Percentiles rank a stretch among this genome's conserved stretches.
Conservation (phyloP, 2,113 vertebrate genomes). For the Saccopteryx bilineata region DNA sequence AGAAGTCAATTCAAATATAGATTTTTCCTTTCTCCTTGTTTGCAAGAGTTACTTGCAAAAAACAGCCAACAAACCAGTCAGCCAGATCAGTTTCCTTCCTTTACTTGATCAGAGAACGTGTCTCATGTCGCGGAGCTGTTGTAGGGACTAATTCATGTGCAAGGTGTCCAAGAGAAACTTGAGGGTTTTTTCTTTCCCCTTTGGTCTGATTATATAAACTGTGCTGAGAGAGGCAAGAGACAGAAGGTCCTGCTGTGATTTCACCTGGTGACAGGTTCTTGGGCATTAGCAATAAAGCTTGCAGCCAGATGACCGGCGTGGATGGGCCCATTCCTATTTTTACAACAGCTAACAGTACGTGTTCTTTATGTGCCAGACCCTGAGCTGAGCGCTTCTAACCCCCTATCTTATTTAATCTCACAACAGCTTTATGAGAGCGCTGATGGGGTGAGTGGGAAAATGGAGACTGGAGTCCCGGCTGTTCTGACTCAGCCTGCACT, state of each 20-base stretch:
- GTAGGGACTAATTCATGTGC: not conserved
- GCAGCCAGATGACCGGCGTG: not conserved
- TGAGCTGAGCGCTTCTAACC: not conserved
- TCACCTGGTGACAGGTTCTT: not conserved
- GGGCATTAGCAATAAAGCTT: not conserved
- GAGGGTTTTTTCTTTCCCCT: not conserved
- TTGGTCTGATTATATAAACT: not conserved
- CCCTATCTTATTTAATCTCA: not conserved
- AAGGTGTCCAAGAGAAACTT: not conserved
- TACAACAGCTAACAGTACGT: not conserved
- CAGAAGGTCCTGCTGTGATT: not conserved
- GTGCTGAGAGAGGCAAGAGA: not conserved
- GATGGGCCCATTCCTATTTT: fast-evolving
- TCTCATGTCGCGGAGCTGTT: not conserved
- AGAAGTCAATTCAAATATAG: slow-evolving; percentile 50
- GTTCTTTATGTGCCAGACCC: not conserved
- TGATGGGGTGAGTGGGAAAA: not conserved
- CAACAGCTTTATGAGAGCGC: not conserved
- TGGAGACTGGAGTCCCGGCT: too few relatives aligned
- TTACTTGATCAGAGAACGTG: not conserved
- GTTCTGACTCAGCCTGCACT: not conserved
- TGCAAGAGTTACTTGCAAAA: slow-evolving; percentile 8
- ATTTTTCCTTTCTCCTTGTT: not conserved
- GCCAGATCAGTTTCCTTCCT: not conserved
- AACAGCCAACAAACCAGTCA: not conserved